Conservation (phyloP, 2,797 vertebrate species). For the Pseudochirops corinnae region DNA sequence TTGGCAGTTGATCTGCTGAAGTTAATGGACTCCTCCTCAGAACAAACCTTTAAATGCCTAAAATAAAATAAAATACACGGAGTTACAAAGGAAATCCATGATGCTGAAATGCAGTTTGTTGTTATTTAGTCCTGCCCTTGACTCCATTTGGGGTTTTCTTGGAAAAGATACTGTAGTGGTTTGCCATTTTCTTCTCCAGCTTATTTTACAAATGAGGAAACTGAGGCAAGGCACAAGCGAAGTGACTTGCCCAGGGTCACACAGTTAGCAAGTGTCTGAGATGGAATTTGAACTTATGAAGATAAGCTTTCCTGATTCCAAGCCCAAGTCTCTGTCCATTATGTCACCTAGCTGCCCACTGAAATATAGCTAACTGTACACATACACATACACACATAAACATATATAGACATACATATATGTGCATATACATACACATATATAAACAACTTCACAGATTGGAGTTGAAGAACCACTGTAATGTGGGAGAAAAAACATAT, state of each 20-base stretch:
- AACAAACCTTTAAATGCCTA: neutral
- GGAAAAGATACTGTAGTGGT: neutral
- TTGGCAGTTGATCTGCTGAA: neutral
- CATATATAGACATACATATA: neutral
- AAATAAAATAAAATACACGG: neutral
- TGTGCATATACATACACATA: neutral
- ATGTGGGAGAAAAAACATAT: neutral
- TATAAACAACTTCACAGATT: neutral
- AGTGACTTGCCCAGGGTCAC: neutral
- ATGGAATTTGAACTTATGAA: neutral
- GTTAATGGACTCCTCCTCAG: neutral
- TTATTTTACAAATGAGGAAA: neutral
- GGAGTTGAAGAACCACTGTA: neutral
- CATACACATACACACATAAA: neutral
- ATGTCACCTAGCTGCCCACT: neutral
- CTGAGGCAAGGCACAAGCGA: neutral
- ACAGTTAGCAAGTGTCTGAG: neutral
- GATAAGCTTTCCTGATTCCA: neutral
- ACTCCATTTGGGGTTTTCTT: neutral
- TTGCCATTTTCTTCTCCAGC: neutral
- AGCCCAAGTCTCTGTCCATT: neutral
- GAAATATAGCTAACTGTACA: neutral
- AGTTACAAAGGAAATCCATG: neutral
- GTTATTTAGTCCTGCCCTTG: neutral
- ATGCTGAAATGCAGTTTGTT: neutral